Base-by-base conservation (phyloP, 2,888 invertebrate species). In the Chironomus riparius region DNA sequence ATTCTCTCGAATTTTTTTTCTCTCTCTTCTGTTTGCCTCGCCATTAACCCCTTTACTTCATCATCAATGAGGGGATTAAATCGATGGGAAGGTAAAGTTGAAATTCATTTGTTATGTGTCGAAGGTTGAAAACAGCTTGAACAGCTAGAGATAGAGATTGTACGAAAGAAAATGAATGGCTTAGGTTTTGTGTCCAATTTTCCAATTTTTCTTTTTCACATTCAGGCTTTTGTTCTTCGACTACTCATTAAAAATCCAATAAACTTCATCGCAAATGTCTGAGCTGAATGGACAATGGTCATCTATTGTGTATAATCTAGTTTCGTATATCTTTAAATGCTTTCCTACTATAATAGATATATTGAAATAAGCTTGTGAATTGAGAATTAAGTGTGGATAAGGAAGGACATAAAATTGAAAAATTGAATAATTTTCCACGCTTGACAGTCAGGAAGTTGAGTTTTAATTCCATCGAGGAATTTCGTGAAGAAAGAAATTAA, bases 201-300 rank as follows among this genome's bases (percentile, higher is more conserved):
- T 22, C 22, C 22, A 65, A 22, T 65, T 65, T 24, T 65, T 24
- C 13, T 24, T 21, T 24, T 24, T 24, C 12, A 56, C n/a, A 56
- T 56, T 24, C 24, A 21, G 21, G 65, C 22, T 65, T 65, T 65
- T 18, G 47, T 56, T 71, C 71, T 56, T 61, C 24, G 24, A 38
- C 50, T 48, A 10, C 72, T 73, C 72, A 73, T 73, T 73, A 73
- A 73, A 73, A 73, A 73, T 73, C 72, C 72, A 73, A 73, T 73
- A 73, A 71, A 73, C 61, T 62, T 61, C 38, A 15, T 18, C 56
- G 24, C 48, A 56, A 12, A 62, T 38, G 38, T 38, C 38, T 38
- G 38, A 38, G 10, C 38, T 10, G 38, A 10, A 38, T 38, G 38
- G 7, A 38, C 38, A 38, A 38, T 38, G 38, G 38, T 38, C 38